These are phyloP conservation scores for Drosophila fungiperda DNA, from an alignment of 2,888 invertebrate genomes.

Conservation along the genomic window DNA sequence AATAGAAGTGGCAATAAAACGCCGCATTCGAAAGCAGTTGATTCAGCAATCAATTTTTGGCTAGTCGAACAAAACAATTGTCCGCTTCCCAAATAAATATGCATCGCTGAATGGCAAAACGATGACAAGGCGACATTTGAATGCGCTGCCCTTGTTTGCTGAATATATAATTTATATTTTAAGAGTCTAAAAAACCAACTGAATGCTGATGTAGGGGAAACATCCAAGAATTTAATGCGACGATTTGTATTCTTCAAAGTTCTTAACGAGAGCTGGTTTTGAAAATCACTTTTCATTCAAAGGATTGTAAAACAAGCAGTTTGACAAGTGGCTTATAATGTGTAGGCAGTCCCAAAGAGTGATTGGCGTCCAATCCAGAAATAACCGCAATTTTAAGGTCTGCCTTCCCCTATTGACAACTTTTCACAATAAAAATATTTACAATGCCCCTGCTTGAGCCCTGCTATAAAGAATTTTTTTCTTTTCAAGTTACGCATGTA, in stretches of 20 bases:
- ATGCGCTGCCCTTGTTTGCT: conserved; percentile 4
- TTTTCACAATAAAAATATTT: neutral
- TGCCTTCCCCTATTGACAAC: neutral
- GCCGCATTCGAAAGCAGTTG: conserved; percentile 19
- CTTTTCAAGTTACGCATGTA: neutral
- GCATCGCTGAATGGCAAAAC: conserved; percentile 10
- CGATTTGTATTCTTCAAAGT: neutral
- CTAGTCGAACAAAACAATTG: conserved; percentile 33
- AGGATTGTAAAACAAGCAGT: neutral
- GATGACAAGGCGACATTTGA: neutral
- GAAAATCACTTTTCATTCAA: neutral
- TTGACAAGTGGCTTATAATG: neutral
- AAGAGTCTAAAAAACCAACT: too few species aligned
- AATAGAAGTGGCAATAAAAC: conserved; percentile 12
- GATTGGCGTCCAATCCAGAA: neutral
- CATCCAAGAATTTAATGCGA: neutral
- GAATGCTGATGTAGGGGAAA: neutral
- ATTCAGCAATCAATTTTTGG: conserved; percentile 18
- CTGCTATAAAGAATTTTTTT: neutral
- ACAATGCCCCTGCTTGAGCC: neutral
- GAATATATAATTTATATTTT: neutral
- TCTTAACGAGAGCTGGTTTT: neutral
- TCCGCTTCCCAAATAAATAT: conserved; percentile 23
- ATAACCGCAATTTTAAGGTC: neutral
- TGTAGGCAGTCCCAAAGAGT: neutral